These are phyloP conservation scores for Panzeria rudis DNA, from an alignment of 2,888 invertebrate genomes.

Conservation along the genomic window DNA sequence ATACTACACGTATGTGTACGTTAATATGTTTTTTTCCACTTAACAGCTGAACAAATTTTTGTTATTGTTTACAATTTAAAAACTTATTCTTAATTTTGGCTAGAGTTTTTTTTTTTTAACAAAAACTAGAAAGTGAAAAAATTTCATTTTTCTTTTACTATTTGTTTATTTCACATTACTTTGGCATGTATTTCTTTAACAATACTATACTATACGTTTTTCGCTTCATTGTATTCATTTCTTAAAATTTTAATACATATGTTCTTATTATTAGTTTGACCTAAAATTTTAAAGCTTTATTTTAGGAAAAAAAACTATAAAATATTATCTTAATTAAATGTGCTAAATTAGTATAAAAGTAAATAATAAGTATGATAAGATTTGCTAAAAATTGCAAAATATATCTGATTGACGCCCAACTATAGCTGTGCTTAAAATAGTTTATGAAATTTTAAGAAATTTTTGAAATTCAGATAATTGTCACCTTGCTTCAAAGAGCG, in stretches of 20 bases:
- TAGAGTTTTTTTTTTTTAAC: neutral
- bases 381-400: neutral
- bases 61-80: neutral
- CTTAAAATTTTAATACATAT: neutral
- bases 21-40: neutral
- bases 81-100: neutral
- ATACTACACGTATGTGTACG: neutral
- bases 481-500: too few species aligned
- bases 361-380: neutral
- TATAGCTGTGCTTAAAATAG: too few species aligned
- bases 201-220: neutral
- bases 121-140: neutral
- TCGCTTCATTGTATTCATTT: neutral
- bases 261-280: conserved; percentile 1
- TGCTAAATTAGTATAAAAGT: neutral
- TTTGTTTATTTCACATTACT: neutral
- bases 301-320: neutral
- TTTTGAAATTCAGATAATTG: too few species aligned
- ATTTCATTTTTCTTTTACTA: neutral
- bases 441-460: too few species aligned
- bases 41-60: conserved; percentile 10
- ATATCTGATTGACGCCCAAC: too few species aligned
- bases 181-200: neutral
- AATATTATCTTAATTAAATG: neutral
- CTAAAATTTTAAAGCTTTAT: neutral